Conservation (phyloP, 2,797 vertebrate genomes). For the Phylloscopus collybita region DNA sequence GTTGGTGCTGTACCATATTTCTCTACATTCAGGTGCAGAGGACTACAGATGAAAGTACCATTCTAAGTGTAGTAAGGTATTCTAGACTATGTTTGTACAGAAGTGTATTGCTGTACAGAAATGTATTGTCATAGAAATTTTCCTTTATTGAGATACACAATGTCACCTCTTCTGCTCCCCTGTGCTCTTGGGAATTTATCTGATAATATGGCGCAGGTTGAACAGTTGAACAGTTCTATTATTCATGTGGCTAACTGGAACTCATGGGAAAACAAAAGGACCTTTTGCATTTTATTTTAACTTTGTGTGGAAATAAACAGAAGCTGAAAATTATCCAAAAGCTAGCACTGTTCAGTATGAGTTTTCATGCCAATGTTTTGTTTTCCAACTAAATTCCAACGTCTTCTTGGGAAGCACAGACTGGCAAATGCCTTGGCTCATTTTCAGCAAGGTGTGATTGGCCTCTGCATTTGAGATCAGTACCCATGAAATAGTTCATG, state of each 20-base stretch:
- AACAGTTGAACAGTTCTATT: not conserved
- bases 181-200: not conserved
- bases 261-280: not conserved
- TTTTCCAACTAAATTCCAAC: not conserved
- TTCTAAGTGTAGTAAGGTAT: not conserved
- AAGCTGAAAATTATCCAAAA: not conserved
- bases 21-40: not conserved
- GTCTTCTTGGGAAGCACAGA: not conserved
- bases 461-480: not conserved
- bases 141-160: not conserved
- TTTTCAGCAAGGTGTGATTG: not conserved
- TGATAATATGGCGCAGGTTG: not conserved
- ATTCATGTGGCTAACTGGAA: not conserved
- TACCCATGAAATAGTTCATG: not conserved
- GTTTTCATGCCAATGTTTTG: not conserved
- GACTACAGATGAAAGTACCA: not conserved
- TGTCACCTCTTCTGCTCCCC: not conserved
- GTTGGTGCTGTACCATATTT: not conserved
- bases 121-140: not conserved
- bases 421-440: not conserved
- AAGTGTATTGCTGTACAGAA: not conserved
- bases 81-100: not conserved
- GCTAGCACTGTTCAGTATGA: not conserved
- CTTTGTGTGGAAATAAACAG: not conserved
- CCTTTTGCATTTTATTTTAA: not conserved